These are phyloP conservation scores for Nilaparvata lugens DNA, from an alignment of 1,140 invertebrate genomes.

Conservation along the genomic window DNA sequence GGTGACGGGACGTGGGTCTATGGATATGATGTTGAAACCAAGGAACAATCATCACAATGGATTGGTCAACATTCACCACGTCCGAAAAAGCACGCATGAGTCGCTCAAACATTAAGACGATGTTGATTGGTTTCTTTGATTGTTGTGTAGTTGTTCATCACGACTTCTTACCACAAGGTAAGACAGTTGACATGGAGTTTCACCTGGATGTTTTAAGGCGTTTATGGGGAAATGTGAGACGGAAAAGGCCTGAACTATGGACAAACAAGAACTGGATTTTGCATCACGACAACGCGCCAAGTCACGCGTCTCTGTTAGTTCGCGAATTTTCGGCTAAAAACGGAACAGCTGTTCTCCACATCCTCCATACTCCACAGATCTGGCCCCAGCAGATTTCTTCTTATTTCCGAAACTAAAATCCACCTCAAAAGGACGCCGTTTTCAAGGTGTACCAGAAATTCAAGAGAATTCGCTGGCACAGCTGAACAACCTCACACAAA, in stretches of 20 bases:
- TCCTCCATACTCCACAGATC: neutral
- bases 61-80: constrained; percentile 4
- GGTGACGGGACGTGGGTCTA: constrained; percentile 27
- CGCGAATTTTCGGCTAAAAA: too few species aligned
- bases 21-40: constrained; percentile 25
- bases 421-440: neutral
- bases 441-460: neutral
- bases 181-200: constrained; percentile 25
- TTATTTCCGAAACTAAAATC: neutral
- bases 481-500: too few species aligned
- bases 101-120: too few species aligned
- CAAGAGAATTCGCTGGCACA: too few species aligned
- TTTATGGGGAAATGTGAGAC: neutral
- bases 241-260: neutral
- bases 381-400: neutral
- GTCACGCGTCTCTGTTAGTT: neutral
- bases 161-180: constrained; percentile 27
- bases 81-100: constrained; percentile 16
- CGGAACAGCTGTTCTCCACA: neutral
- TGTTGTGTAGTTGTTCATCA: constrained; percentile 24
- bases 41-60: constrained; percentile 21
- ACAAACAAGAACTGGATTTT: constrained; percentile 11
- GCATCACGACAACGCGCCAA: constrained; percentile 12
- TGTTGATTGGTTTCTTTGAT: constrained; percentile 24
- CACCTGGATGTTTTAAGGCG: constrained; percentile 19